Evolutionary conservation across 2,888 invertebrate genomes (phyloP).

Genomic region (Pristionchus exspectatus): DNA sequence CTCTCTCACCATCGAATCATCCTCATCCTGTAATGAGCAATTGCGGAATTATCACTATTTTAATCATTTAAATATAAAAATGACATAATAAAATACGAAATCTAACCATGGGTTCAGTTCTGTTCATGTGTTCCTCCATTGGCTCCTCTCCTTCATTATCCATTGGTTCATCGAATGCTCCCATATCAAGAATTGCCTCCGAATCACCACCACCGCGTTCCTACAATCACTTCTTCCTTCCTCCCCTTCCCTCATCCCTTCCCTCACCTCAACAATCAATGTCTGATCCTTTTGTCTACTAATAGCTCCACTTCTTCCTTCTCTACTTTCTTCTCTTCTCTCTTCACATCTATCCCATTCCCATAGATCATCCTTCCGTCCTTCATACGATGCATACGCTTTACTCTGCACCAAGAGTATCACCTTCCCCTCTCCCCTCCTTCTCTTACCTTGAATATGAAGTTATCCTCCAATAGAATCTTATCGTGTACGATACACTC

Average conservation of each 20-base stretch:
- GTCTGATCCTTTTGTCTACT: background rate
- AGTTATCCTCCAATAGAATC: conserved; percentile 39
- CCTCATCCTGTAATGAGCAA: background rate
- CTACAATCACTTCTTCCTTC: background rate
- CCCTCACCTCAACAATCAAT: background rate
- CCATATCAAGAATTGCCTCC: conserved; percentile 30
- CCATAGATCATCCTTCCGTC: conserved; percentile 55
- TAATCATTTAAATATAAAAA: no score
- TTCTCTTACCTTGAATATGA: conserved; percentile 37
- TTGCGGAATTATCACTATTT: background rate
- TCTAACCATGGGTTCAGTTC: background rate
- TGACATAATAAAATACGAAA: background rate
- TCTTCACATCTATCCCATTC: conserved; percentile 45
- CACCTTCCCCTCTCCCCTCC: background rate
- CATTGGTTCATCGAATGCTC: conserved; percentile 46
- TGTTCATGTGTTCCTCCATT: background rate
- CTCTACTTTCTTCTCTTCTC: conserved; percentile 7
- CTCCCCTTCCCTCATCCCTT: background rate
- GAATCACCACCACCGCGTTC: background rate
- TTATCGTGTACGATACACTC: conserved; percentile 52
- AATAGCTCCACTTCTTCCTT: background rate
- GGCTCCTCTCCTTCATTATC: background rate
- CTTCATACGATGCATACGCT: conserved; percentile 10
- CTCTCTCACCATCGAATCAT: conserved; percentile 47
- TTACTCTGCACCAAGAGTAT: background rate